Base-by-base conservation (phyloP, 2,888 invertebrate species). In the Tipula lateralis region DNA sequence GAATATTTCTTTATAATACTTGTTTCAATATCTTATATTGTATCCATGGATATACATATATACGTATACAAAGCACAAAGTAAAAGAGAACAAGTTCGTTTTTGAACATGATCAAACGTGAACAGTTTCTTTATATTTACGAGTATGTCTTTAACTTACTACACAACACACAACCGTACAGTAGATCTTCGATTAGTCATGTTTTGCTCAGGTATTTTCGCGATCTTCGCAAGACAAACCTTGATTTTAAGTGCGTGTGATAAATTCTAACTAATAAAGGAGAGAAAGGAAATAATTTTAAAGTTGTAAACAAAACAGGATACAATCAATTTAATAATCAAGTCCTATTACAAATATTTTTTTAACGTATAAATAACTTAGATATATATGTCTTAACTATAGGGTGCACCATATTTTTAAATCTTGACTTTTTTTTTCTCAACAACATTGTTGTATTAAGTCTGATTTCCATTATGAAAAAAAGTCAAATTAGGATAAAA, bases 21-120 rank as follows among this genome's bases (percentile, higher is more conserved):
- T 66, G 66, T 66, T 66, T 66, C 24, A 66, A 66, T 66, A 66
- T 50, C 5, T 66, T 66, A 24, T 66, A 13, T n/a, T n/a, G 2
- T 66, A 66, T 66, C 19, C 66, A 66, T 66, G 24, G 24, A 66
- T 66, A 7, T 44, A n/a, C n/a, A 44, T n/a, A 44, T 2, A 44
- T 44, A 44, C 44, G 6, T 66, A 66, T 12, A 66, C 3, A 66
- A 66, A 2, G 16, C 16, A 66, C 19, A 66, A 44, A 66, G 66
- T 66, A 66, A 66, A 24, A 66, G 66, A 66, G 66, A 66, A 66
- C 66, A 66, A 66, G 66, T 66, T 66, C 66, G 66, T 66, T 66
- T 66, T 66, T 66, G 66, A 66, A 66, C 66, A 66, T 66, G 66
- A 24, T 66, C 66, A 66, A 66, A 66, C 66, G 66, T 66, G 66